Percentiles rank a stretch among this genome's conserved stretches.
These are phyloP conservation scores for Machimus atricapillus DNA, from an alignment of 2,888 invertebrate species.

Conservation along the genomic window DNA sequence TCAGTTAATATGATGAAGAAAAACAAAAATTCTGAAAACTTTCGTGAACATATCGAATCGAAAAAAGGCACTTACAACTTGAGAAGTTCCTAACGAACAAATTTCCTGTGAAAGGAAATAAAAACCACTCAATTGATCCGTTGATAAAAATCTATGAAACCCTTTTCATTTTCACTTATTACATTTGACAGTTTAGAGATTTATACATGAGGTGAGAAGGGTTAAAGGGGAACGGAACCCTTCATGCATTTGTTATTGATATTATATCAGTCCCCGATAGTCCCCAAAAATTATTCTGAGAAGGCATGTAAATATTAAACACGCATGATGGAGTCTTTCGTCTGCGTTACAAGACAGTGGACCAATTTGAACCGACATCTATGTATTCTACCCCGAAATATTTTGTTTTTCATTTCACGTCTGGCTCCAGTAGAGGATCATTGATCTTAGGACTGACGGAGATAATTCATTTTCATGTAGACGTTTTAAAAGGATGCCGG, in stretches of 20 bases:
- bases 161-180: slow-evolving; percentile 37
- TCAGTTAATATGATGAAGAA: not conserved
- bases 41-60: not conserved
- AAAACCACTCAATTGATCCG: slow-evolving; percentile 9
- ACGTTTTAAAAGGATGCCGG: not conserved
- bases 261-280: not conserved
- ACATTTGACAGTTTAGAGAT: slow-evolving; percentile 35
- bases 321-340: not conserved
- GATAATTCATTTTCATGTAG: not conserved
- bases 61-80: not conserved
- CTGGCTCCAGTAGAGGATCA: not conserved
- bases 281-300: not conserved
- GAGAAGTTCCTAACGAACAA: not conserved
- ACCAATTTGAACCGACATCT: not conserved
- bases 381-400: not conserved
- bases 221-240: not conserved
- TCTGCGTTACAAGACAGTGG: not conserved
- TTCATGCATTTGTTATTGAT: not conserved
- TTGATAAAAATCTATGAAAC: slow-evolving; percentile 9
- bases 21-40: not conserved
- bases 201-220: not conserved
- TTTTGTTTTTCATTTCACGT: not conserved
- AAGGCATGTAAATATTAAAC: not conserved
- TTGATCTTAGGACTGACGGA: not conserved
- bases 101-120: slow-evolving; percentile 7